Base-by-base conservation (phyloP, 2,888 invertebrate genomes). In the Atrina japonica region DNA sequence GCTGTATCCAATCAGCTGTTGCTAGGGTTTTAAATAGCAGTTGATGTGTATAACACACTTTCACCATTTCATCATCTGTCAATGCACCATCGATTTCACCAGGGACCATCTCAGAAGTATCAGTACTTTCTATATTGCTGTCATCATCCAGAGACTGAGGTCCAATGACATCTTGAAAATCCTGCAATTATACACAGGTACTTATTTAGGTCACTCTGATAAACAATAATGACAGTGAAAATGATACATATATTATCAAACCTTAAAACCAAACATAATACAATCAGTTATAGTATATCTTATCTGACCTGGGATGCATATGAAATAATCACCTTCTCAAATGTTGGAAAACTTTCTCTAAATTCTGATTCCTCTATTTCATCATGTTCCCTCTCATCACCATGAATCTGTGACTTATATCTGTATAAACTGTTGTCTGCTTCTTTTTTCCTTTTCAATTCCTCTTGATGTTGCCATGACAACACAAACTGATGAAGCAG, bases 391-490 rank as follows among this genome's bases (percentile, higher is more conserved):
- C 88, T 80, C 43, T 87, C 87, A 65, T 87, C 88, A 0, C 90
- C 89, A 70, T 90, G 88, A 5, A 79, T 78, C 49, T 80, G 76
- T 0, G 82, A 78, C 69, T 87, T 88, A 77, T 84, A 90, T 45
- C 81, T 81, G 74, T 86, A 92, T 52, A 97, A 91, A 78, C 94
- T 94, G 63, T 95, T 95, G 70, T 95, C 94, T 80, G 96, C 96
- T 61, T 93, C 93, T 77, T 94, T 93, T 81, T 93, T 93, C 81
- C 92, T 92, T 77, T 94, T 93, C 21, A 93, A 92, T 29, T 93
- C 93, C 58, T 93, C 93, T 81, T 96, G 95, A 68, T 93, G 92
- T 83, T 94, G 94, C 96, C 97, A 97, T 0, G 94, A 91, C 64
- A 92, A 89, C 25, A 95, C 94, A 60, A 96, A 93, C 49, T 93